A percentile compares a stretch with the other conserved stretches of the same genome.
Conservation (phyloP, 2,888 invertebrate species). For the Microplitis deprimator region DNA sequence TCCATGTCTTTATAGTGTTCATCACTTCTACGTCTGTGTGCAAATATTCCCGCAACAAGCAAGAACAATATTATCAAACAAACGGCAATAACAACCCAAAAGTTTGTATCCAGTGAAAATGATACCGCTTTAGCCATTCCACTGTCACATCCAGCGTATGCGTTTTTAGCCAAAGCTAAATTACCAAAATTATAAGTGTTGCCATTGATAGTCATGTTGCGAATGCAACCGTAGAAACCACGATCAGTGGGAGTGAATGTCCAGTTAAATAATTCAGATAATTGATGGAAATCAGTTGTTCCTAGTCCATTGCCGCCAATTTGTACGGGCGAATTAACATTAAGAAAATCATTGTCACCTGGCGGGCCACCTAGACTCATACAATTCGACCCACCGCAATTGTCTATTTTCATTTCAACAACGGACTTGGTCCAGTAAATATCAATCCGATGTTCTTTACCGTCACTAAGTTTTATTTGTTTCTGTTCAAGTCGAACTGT, state of each 20-base stretch:
- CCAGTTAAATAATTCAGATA: conserved; percentile 81
- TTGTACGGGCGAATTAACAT: conserved; percentile 91
- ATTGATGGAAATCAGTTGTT: conserved; percentile 74
- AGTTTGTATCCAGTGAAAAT: conserved; percentile 88
- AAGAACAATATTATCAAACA: conserved; percentile 88
- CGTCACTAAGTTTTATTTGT: conserved; percentile 84
- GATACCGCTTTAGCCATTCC: conserved; percentile 84
- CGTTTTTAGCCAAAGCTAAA: conserved; percentile 81
- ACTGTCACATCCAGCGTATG: conserved; percentile 82
- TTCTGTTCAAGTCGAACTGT: conserved; percentile 79
- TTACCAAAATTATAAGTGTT: conserved; percentile 89
- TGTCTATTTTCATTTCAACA: conserved; percentile 85
- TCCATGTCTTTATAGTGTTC: conserved; percentile 93
- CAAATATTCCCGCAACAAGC: conserved; percentile 89
- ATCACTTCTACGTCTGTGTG: conserved; percentile 89
- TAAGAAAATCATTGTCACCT: conserved; percentile 82
- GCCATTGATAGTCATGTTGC: conserved; percentile 90
- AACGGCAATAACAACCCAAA: conserved; percentile 90
- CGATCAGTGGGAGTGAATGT: conserved; percentile 78
- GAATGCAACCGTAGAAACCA: conserved; percentile 90
- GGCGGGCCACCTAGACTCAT: conserved; percentile 81
- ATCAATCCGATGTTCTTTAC: conserved; percentile 89
- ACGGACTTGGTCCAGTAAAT: conserved; percentile 73
- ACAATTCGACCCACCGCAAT: conserved; percentile 80
- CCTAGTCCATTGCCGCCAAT: conserved; percentile 80